phyloP scores from a whole-genome alignment of 2,113 vertebrate species.

The Nibea albiflora region DNA sequence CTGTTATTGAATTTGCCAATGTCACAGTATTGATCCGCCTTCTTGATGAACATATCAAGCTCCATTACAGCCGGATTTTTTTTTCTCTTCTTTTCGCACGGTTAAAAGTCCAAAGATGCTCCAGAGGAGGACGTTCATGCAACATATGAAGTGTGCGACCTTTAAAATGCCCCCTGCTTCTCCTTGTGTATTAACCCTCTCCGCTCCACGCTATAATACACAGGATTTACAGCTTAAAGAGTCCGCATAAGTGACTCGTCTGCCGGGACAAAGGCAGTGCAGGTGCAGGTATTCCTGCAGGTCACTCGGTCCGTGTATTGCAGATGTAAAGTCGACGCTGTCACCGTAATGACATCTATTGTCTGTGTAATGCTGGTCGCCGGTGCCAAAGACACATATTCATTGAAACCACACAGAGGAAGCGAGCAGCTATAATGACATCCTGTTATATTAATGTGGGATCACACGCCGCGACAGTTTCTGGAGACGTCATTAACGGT shows the following conservation, averaged over 20 bases:
- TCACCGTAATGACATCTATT: slow-evolving; percentile 52
- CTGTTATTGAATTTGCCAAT: slow-evolving; percentile 63
- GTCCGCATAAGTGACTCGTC: slow-evolving; percentile 37
- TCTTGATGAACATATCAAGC: slow-evolving; percentile 71
- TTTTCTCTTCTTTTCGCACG: neutral
- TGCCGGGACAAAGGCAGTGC: slow-evolving; percentile 49
- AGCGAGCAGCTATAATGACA: slow-evolving; percentile 52
- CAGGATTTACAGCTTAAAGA: slow-evolving; percentile 47
- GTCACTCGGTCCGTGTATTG: slow-evolving; percentile 51
- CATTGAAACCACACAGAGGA: slow-evolving; percentile 36
- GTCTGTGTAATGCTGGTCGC: slow-evolving; percentile 37
- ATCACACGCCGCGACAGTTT: slow-evolving; percentile 27
- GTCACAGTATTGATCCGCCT: slow-evolving; percentile 59
- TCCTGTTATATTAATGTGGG: slow-evolving; percentile 23
- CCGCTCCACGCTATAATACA: slow-evolving; percentile 8
- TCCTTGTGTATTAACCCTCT: slow-evolving; percentile 48
- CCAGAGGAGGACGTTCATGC: neutral
- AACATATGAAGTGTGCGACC: neutral
- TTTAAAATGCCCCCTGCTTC: neutral
- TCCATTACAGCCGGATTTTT: slow-evolving; percentile 41
- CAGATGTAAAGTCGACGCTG: slow-evolving; percentile 20
- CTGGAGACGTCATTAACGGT: slow-evolving; percentile 1
- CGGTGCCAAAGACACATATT: slow-evolving; percentile 28
- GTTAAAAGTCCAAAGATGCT: slow-evolving; percentile 7
- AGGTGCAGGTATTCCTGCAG: slow-evolving; percentile 50